Evolutionary conservation across 37 sponge, comb jelly and placozoan species (phyloP).

Genomic region (Beroe ovata): DNA sequence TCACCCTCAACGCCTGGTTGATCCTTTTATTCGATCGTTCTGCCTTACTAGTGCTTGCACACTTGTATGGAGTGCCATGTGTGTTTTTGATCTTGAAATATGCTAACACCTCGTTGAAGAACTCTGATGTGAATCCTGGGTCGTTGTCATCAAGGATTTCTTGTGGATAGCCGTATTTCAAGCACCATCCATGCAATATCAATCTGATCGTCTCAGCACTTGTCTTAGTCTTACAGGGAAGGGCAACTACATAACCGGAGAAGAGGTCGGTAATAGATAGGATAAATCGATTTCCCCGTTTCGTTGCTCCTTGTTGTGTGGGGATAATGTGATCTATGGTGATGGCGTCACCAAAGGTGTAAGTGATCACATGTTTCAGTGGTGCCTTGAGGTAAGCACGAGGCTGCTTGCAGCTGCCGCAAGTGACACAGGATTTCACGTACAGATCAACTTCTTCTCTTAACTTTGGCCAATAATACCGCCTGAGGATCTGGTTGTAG

Average conservation of each 20-base stretch:
- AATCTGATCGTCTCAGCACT: slow-evolving; percentile 28
- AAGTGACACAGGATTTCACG: slow-evolving; percentile 42
- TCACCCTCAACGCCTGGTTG: neutral
- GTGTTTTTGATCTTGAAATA: slow-evolving; percentile 28
- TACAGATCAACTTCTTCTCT: slow-evolving; percentile 26
- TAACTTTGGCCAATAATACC: slow-evolving; percentile 26
- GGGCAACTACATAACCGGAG: slow-evolving; percentile 11
- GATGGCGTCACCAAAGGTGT: neutral
- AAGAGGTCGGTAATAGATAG: neutral
- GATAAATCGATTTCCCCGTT: neutral
- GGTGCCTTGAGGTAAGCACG: slow-evolving; percentile 26
- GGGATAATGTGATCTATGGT: slow-evolving; percentile 31
- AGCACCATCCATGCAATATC: slow-evolving; percentile 29
- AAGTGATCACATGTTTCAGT: slow-evolving; percentile 15
- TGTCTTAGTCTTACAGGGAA: slow-evolving; percentile 12
- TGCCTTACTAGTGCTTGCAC: slow-evolving; percentile 4
- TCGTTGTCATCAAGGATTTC: slow-evolving; percentile 24
- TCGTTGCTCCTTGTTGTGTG: neutral
- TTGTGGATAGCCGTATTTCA: slow-evolving; percentile 21
- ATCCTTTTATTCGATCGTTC: slow-evolving; percentile 19
- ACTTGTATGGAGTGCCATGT: slow-evolving; percentile 37
- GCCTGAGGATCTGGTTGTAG: neutral
- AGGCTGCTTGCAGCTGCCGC: slow-evolving; percentile 12
- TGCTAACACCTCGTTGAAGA: neutral
- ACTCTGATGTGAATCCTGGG: neutral